Conservation (phyloP, 2,797 vertebrate species). For the Myiothlypis coronata region DNA sequence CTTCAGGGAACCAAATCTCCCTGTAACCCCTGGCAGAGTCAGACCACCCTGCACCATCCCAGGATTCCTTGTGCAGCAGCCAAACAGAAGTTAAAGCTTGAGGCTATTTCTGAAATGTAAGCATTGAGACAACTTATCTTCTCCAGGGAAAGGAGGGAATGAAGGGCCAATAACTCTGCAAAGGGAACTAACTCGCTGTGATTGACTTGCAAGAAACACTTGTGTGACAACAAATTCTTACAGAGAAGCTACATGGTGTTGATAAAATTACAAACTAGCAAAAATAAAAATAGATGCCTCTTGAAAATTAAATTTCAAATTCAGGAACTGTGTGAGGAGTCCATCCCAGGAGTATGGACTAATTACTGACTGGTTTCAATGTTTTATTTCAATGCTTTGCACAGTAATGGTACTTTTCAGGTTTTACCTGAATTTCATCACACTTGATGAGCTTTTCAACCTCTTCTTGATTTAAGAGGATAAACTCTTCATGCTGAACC, state of each 20-base stretch:
- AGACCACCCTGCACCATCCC: not conserved
- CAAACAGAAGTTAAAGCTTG: not conserved
- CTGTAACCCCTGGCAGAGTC: not conserved
- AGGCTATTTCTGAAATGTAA: not conserved
- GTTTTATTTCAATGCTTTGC: not conserved
- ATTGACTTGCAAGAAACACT: not conserved
- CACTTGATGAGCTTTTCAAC: constrained; percentile 98
- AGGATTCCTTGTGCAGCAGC: not conserved
- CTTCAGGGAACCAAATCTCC: not conserved
- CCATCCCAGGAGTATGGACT: not conserved
- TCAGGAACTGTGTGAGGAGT: not conserved
- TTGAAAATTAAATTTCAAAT: not conserved
- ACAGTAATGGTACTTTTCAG: not conserved
- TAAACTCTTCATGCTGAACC: constrained; percentile 98
- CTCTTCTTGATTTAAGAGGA: constrained; percentile 92
- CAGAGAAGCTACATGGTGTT: not conserved
- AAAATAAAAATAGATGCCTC: not conserved
- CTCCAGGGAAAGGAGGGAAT: not conserved
- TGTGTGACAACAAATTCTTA: not conserved
- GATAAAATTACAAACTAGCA: not conserved
- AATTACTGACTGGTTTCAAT: not conserved
- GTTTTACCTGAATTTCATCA: constrained; percentile 95
- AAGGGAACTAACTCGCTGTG: not conserved
- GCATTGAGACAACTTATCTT: not conserved
- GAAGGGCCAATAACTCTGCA: not conserved